Evolutionary conservation across 2,113 vertebrate genomes (phyloP).

Genomic region (Fukomys damarensis): DNA sequence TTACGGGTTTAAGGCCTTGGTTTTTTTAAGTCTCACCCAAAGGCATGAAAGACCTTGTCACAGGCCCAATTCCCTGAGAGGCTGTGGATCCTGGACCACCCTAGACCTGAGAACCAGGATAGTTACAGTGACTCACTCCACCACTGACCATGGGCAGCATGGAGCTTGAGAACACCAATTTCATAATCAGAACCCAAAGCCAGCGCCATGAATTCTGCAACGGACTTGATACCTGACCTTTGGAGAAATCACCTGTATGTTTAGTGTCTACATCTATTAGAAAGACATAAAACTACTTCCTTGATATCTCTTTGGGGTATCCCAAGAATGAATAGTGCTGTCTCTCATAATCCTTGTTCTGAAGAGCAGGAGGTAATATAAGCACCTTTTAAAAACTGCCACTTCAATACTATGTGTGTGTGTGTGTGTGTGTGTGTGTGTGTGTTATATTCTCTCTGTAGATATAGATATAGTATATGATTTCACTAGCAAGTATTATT

Average conservation of each 20-base stretch:
- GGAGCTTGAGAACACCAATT: neutral
- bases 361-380: neutral
- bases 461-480: neutral
- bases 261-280: neutral
- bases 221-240: constrained; percentile 20
- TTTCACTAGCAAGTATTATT: neutral
- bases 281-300: neutral
- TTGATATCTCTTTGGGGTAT: neutral
- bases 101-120: neutral
- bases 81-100: neutral
- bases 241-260: neutral
- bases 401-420: neutral
- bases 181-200: neutral
- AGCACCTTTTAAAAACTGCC: neutral
- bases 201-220: neutral
- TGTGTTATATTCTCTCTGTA: no score
- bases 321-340: neutral
- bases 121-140: neutral
- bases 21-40: neutral
- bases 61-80: neutral
- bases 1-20: neutral
- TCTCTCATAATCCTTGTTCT: neutral
- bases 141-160: neutral
- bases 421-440: neutral
- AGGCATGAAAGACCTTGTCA: neutral